phyloP scores from a whole-genome alignment of 2,113 vertebrate species.

The Arothron firmamentum region DNA sequence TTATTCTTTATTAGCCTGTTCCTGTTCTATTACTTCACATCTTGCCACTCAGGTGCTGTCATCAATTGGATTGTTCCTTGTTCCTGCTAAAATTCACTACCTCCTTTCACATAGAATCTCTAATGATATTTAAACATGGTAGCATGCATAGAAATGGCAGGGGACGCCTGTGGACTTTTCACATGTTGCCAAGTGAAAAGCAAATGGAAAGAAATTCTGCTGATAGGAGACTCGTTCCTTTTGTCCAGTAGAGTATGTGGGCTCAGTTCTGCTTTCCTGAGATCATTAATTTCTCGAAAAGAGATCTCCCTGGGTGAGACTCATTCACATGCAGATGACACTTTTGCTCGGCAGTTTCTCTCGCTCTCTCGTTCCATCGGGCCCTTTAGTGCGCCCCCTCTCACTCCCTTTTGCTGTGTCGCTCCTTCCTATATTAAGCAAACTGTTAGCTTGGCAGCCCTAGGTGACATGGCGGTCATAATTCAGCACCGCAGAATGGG shows the following conservation, averaged over 20 bases:
- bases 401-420: slow-evolving; percentile 51
- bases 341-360: slow-evolving; percentile 61
- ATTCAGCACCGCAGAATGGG: slow-evolving; percentile 64
- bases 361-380: slow-evolving; percentile 55
- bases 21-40: slow-evolving; percentile 32
- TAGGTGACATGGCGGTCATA: slow-evolving; percentile 76
- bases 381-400: slow-evolving; percentile 53
- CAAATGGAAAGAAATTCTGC: slow-evolving; percentile 44
- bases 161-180: slow-evolving; percentile 61
- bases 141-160: slow-evolving; percentile 46
- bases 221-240: slow-evolving; percentile 47
- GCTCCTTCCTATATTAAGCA: slow-evolving; percentile 61
- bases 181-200: slow-evolving; percentile 70
- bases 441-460: slow-evolving; percentile 68
- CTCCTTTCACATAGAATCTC: slow-evolving; percentile 55
- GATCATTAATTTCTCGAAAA: slow-evolving; percentile 79
- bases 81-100: slow-evolving; percentile 21
- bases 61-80: slow-evolving; percentile 21
- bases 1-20: slow-evolving; percentile 56
- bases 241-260: slow-evolving; percentile 46
- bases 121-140: slow-evolving; percentile 68
- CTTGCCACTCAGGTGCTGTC: slow-evolving; percentile 30
- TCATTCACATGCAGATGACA: slow-evolving; percentile 77
- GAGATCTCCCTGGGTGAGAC: slow-evolving; percentile 73
- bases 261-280: slow-evolving; percentile 68